These are phyloP conservation scores for Epistrophe eligans DNA, from an alignment of 2,888 invertebrate species.

Conservation along the genomic window DNA sequence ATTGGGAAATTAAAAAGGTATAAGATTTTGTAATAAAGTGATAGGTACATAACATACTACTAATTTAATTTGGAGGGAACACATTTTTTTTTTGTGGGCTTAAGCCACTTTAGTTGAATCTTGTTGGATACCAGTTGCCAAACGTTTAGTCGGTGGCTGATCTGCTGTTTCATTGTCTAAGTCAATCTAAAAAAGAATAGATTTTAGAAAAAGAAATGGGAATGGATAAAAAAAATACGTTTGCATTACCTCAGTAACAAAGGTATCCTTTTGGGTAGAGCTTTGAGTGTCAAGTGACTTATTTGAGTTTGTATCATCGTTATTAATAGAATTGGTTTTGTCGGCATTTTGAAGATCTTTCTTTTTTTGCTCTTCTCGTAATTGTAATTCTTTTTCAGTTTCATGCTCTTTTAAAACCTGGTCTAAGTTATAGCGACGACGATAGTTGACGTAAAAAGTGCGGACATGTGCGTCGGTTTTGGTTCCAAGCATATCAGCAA, in stretches of 20 bases:
- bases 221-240: neutral
- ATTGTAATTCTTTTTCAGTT: constrained; percentile 85
- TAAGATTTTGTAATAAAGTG: constrained; percentile 35
- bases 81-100: constrained; percentile 16
- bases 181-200: constrained; percentile 77
- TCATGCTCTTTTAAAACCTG: constrained; percentile 93
- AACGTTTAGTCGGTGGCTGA: constrained; percentile 77
- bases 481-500: constrained; percentile 97
- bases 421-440: constrained; percentile 95
- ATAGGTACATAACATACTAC: constrained; percentile 41
- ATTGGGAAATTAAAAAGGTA: constrained; percentile 12
- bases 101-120: constrained; percentile 59
- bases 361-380: constrained; percentile 78
- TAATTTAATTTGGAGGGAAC: constrained; percentile 66
- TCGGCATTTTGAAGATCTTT: constrained; percentile 61
- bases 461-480: constrained; percentile 97
- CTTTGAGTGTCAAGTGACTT: constrained; percentile 66
- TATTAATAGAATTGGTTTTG: constrained; percentile 39
- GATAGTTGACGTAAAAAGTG: constrained; percentile 95
- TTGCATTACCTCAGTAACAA: constrained; percentile 79
- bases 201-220: neutral
- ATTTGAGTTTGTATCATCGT: constrained; percentile 66
- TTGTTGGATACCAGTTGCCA: constrained; percentile 52
- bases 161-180: constrained; percentile 78
- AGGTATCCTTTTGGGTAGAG: constrained; percentile 77